Conservation (phyloP, 2,888 invertebrate species). For the Euphydryas editha region DNA sequence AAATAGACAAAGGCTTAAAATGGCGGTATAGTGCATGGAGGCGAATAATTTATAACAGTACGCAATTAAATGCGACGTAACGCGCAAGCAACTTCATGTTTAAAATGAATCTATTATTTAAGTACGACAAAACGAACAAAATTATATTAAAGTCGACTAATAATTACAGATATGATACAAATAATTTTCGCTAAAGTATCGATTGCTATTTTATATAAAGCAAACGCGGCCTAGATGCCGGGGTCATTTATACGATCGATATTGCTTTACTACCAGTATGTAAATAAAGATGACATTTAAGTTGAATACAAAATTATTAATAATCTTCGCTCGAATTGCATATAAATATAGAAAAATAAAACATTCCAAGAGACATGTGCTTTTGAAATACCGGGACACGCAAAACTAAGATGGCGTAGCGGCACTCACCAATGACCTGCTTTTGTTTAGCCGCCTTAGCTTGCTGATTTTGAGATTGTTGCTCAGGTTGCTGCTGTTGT, state of each 20-base stretch:
- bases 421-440: constrained; percentile 92
- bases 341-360: constrained; percentile 19
- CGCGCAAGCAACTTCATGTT: not conserved
- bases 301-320: constrained; percentile 4
- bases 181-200: constrained; percentile 50
- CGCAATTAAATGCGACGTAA: constrained; percentile 7
- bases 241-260: constrained; percentile 69
- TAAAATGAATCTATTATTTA: not conserved
- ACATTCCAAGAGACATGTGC: constrained; percentile 65
- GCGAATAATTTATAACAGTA: constrained; percentile 9
- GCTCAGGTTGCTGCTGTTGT: constrained; percentile 86
- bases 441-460: constrained; percentile 89
- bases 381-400: constrained; percentile 67
- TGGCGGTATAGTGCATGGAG: constrained; percentile 20
- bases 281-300: not conserved
- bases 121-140: not conserved
- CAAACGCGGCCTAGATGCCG: constrained; percentile 46
- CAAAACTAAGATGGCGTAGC: constrained; percentile 80
- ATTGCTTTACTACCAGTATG: constrained; percentile 33
- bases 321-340: constrained; percentile 13
- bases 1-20: constrained; percentile 20
- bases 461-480: constrained; percentile 85
- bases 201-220: constrained; percentile 56
- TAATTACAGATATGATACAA: not conserved
- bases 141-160: not conserved